A percentile compares a stretch with the other conserved stretches of the same genome.
These are phyloP conservation scores for Sciurus carolinensis DNA, from an alignment of 2,797 vertebrate species.

Conservation along the genomic window DNA sequence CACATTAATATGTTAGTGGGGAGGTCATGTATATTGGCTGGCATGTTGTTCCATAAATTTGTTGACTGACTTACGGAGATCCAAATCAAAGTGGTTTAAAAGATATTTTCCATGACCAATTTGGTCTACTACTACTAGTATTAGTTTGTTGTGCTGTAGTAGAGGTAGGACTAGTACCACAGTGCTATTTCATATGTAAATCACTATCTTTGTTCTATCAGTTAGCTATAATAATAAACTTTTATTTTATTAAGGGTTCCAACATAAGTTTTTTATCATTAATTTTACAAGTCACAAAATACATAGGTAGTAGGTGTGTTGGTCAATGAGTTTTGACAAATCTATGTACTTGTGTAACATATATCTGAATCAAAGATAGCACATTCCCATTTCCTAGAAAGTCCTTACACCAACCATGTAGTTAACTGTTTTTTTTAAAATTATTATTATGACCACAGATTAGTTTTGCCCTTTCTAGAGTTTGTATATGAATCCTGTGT, in stretches of 20 bases:
- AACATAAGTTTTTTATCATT: background rate
- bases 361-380: background rate
- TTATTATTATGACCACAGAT: background rate
- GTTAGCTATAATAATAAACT: background rate
- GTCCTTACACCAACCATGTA: background rate
- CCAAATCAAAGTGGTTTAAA: background rate
- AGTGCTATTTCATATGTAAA: background rate
- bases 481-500: background rate
- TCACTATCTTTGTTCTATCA: background rate
- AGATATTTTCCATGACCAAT: background rate
- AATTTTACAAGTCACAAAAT: background rate
- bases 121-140: too few relatives aligned
- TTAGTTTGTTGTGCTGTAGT: background rate
- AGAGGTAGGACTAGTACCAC: rapidly evolving
- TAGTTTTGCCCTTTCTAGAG: background rate
- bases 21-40: background rate
- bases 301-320: background rate
- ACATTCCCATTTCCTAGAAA: background rate
- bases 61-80: background rate
- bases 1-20: background rate
- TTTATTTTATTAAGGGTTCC: background rate
- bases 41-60: background rate
- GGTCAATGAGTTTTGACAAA: too few relatives aligned
- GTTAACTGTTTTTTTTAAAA: background rate
- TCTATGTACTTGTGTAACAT: too few relatives aligned